Base-by-base conservation (phyloP, 2,113 vertebrate genomes). In the Onychostruthus taczanowskii region DNA sequence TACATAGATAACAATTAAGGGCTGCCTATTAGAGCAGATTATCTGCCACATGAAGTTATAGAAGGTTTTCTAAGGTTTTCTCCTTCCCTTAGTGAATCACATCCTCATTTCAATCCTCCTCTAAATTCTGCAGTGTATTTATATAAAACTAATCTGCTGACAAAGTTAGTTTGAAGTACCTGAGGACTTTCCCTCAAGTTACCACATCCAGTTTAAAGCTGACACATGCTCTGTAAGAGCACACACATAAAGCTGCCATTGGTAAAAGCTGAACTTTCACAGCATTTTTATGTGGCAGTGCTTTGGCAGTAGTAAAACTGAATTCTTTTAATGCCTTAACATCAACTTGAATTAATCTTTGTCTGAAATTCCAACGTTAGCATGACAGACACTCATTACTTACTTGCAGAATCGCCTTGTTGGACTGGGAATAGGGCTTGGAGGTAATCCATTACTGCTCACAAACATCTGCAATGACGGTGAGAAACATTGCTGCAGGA, bases 381-480 rank as follows among this genome's bases (percentile, higher is more conserved):
- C 43, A 59, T 61, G 76, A 69, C 2, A 17, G 64, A 22, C 37
- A 87, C 11, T 53, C 61, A 53, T 55, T 59, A 44, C 66, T 97
- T 96, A 98, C 98, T 94, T 98, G 72, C 98, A 98, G 94, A 99
- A 99, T 59, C 98, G 98, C 37, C 99, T 98, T 5, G 98, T 99
- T 16, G 99, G 98, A 95, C 98, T 99, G 77, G 98, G 98, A 88
- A 99, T 97, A 2, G 99, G 98, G 86, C 99, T 99, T 26, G 99
- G 98, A n/a, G 98, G 98, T 26, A 99, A 96, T 31, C 99, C 99
- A 49, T 99, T 99, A 95, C 99, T 99, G 97, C 98, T 99, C 97
- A 99, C 98, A 79, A 99, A 98, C 97, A 99, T 99, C 98, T 99
- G 99, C 93, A 99, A 97, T 30, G 99, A 99, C 30, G 99, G 99